Base-by-base conservation (phyloP, 2,888 invertebrate species). In the Spodoptera picta region DNA sequence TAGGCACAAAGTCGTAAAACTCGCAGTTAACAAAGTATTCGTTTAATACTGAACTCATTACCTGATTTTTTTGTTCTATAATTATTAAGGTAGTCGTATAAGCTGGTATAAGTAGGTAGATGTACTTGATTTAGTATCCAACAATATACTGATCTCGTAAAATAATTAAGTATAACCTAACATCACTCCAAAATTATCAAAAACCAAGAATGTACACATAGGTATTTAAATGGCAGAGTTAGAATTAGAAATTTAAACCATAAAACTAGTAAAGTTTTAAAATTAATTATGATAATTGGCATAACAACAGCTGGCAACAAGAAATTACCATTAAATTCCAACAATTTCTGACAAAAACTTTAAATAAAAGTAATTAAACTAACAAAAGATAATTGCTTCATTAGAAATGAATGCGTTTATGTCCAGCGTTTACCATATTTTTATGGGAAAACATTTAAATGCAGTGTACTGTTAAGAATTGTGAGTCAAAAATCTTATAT, bases 361-460 rank as follows among this genome's bases (percentile, higher is more conserved):
- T 65, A 59, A 69, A 72, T 63, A 63, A 66, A 65, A 62, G 67
- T 72, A 59, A 74, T 77, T 72, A 74, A 73, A 69, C 58, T 54
- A 70, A 78, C 76, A 71, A 71, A 74, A 68, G 64, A 68, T 69
- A 77, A 75, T 79, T 69, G 61, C 67, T 72, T 75, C 68, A 67
- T 75, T 76, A 69, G 44, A 47, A 66, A 60, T 12, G 52, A 59
- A 52, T 60, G 62, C 54, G 47, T 70, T 43, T 55, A 69, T 72
- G 63, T 66, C 51, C 49, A 66, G 55, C 51, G 43, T 9, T 64
- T 61, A 59, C 23, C 51, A 60, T 66, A 65, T 63, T 75, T 78
- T 71, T 77, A 77, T 77, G 75, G 63, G 68, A 62, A 69, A 67
- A 44, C 50, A 66, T 77, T 77, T 58, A 69, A 74, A 76, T 69